Conservation (phyloP, 1,140 invertebrate genomes). For the Polyergus mexicanus region DNA sequence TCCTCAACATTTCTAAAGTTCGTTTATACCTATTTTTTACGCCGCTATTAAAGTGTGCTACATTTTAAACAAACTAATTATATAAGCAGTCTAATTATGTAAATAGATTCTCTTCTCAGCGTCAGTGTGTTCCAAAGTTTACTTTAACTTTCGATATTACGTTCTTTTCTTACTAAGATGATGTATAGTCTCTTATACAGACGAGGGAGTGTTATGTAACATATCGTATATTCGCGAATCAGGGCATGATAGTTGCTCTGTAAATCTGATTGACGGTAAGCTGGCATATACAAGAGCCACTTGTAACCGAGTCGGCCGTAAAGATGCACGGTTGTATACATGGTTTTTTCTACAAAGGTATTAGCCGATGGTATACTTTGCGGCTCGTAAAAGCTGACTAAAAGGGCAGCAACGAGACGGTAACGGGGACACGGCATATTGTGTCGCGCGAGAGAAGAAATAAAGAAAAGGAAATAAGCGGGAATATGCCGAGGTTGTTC, state of each 20-base stretch:
- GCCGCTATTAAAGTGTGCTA: constrained; percentile 39
- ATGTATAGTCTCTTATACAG: constrained; percentile 18
- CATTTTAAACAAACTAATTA: constrained; percentile 52
- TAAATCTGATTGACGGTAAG: constrained; percentile 38
- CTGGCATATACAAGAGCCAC: constrained; percentile 30
- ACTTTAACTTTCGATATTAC: constrained; percentile 30
- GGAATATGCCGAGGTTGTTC: constrained; percentile 3
- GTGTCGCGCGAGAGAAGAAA: neutral
- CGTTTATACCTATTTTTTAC: constrained; percentile 32
- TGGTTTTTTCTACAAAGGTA: constrained; percentile 30
- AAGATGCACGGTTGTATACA: constrained; percentile 35
- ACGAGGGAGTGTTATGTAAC: neutral
- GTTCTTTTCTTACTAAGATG: constrained; percentile 27
- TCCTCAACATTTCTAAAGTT: neutral
- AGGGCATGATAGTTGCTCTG: constrained; percentile 52
- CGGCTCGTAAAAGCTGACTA: constrained; percentile 26
- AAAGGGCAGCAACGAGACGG: neutral
- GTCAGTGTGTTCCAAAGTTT: constrained; percentile 16
- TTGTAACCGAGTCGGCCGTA: constrained; percentile 44
- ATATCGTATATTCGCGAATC: constrained; percentile 45
- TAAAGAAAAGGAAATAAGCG: constrained; percentile 39
- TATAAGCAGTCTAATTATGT: constrained; percentile 46
- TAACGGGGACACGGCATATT: neutral
- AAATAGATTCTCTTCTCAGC: constrained; percentile 32
- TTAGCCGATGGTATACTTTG: constrained; percentile 45